A percentile compares a stretch with the other conserved stretches of the same genome.
phyloP scores from a whole-genome alignment of 2,888 invertebrate species.

The Chalcis sispes region DNA sequence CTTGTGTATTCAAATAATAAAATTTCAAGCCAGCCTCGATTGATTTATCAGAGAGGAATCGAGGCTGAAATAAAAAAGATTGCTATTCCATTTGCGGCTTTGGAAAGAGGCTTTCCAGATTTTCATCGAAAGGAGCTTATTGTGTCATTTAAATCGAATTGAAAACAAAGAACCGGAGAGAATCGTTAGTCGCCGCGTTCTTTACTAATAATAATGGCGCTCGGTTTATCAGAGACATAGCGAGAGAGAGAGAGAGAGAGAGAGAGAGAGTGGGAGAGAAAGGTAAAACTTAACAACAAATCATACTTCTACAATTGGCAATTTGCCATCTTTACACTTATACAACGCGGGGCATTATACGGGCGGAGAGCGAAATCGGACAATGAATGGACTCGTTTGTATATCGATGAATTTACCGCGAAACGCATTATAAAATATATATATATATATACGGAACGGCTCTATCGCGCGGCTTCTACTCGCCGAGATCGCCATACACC shows the following conservation, averaged over 20 bases:
- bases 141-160: neutral
- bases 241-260: no score
- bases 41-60: neutral
- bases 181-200: constrained; percentile 26
- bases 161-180: constrained; percentile 8
- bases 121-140: constrained; percentile 26
- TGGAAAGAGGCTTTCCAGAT: neutral
- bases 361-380: neutral
- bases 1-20: constrained; percentile 15
- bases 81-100: neutral
- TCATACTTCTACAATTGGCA: constrained; percentile 47
- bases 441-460: neutral
- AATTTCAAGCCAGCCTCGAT: neutral
- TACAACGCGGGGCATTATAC: constrained; percentile 2
- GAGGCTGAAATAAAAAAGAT: neutral
- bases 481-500: neutral
- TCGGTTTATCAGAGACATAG: constrained; percentile 44
- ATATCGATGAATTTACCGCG: constrained; percentile 41
- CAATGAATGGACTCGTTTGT: constrained; percentile 45
- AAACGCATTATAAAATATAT: constrained; percentile 18
- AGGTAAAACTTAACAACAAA: constrained; percentile 32
- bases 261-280: no score
- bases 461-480: neutral
- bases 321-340: constrained; percentile 38
- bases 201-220: constrained; percentile 38